Evolutionary conservation across 1,140 invertebrate genomes (phyloP).

Genomic region (Nylanderia fulva): DNA sequence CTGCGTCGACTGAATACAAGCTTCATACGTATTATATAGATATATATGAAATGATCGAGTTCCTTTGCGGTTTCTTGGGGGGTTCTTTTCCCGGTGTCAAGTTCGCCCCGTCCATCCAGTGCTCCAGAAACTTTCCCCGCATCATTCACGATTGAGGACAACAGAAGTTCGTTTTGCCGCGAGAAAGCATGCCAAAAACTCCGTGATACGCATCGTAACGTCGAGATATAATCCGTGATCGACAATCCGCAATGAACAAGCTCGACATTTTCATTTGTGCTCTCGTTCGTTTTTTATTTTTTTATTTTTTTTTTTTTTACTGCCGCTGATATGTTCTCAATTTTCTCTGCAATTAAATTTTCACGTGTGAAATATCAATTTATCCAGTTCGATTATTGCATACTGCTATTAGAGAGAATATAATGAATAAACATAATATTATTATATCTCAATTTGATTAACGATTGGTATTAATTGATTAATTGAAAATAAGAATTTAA

Average conservation of each 20-base stretch:
- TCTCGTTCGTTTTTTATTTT: not conserved
- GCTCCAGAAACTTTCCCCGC: slow-evolving; percentile 18
- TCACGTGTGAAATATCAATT: slow-evolving; percentile 28
- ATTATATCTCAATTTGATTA: not conserved
- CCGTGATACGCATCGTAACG: slow-evolving; percentile 2
- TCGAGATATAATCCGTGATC: slow-evolving; percentile 33
- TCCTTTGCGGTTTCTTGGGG: slow-evolving; percentile 54
- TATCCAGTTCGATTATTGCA: not conserved
- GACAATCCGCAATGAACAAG: slow-evolving; percentile 17
- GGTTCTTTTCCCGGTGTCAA: slow-evolving; percentile 30
- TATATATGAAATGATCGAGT: slow-evolving; percentile 58
- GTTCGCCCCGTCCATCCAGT: slow-evolving; percentile 23
- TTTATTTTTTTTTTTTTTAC: too few relatives aligned
- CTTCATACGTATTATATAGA: slow-evolving; percentile 39
- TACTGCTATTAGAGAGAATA: not conserved
- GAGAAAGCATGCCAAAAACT: slow-evolving; percentile 41
- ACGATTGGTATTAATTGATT: not conserved
- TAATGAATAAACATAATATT: not conserved
- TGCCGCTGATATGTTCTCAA: not conserved
- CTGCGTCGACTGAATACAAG: slow-evolving; percentile 42
- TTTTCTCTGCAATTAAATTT: slow-evolving; percentile 30
- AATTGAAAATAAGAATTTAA: slow-evolving; percentile 5
- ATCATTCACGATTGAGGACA: slow-evolving; percentile 46
- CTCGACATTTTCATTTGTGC: not conserved
- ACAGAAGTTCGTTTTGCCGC: slow-evolving; percentile 43